phyloP scores from a whole-genome alignment of 2,888 invertebrate genomes.

The Strigamia transsilvanica region DNA sequence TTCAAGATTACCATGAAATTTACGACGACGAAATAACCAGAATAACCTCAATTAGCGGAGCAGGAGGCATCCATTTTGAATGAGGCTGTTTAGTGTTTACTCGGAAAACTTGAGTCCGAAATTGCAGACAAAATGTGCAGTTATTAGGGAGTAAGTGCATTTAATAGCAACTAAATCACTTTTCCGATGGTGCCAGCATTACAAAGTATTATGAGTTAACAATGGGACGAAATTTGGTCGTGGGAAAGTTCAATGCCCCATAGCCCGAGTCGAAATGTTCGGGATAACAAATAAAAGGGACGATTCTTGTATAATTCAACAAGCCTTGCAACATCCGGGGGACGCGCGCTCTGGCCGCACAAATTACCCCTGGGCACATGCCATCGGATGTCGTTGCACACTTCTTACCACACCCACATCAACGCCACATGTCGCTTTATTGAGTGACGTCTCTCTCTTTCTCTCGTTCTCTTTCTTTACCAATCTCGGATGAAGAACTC shows the following conservation, averaged over 20 bases:
- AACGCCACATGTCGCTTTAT: constrained; percentile 32
- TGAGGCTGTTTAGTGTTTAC: too few relatives aligned
- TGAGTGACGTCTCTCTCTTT: constrained; percentile 36
- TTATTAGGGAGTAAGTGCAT: too few relatives aligned
- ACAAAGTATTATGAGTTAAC: neutral
- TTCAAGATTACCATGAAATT: neutral
- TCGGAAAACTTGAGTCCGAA: too few relatives aligned
- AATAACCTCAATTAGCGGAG: neutral
- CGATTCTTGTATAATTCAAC: constrained; percentile 32
- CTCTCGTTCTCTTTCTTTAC: constrained; percentile 17
- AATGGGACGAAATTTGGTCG: neutral
- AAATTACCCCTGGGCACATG: constrained; percentile 17
- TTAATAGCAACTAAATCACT: too few relatives aligned
- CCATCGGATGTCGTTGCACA: constrained; percentile 24
- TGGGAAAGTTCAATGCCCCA: neutral
- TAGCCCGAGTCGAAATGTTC: neutral
- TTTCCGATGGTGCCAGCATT: too few relatives aligned
- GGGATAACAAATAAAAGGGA: constrained; percentile 18
- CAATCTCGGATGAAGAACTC: constrained; percentile 35
- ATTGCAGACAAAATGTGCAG: too few relatives aligned
- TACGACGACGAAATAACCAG: neutral
- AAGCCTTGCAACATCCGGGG: constrained; percentile 16
- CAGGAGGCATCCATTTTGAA: too few relatives aligned
- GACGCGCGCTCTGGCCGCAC: constrained; percentile 17
- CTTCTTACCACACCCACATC: constrained; percentile 13